Conservation (phyloP, 2,113 vertebrate genomes). For the Boulengerochromis microlepis region DNA sequence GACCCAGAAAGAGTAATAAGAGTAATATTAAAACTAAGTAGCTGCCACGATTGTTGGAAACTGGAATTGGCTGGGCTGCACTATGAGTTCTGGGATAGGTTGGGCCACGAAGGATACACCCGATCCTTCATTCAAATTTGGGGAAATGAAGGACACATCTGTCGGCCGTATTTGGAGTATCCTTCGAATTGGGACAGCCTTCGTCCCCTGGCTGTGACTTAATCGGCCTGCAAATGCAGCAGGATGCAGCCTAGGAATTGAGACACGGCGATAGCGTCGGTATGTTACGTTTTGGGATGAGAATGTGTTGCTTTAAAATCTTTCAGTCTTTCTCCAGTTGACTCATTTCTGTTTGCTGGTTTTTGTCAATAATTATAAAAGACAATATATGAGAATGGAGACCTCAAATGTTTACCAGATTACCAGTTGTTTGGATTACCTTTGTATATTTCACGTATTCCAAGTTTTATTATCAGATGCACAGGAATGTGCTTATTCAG, state of each 20-base stretch:
- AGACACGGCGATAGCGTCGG: neutral
- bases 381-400: neutral
- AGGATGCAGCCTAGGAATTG: neutral
- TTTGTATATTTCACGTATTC: rapidly evolving
- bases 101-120: neutral
- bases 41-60: no score
- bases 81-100: neutral
- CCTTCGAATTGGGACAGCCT: neutral
- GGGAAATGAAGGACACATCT: neutral
- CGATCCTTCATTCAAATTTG: no score
- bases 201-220: neutral
- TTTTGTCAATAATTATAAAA: neutral
- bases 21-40: no score
- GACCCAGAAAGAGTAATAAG: no score
- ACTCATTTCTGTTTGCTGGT: neutral
- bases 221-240: neutral
- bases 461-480: neutral
- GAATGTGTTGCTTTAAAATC: neutral
- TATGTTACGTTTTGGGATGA: neutral
- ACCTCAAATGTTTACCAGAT: neutral
- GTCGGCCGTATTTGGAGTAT: neutral
- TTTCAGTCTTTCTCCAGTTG: neutral
- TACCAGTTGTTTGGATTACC: neutral
- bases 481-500: neutral
- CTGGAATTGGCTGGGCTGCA: no score